Conservation (phyloP, 2,113 vertebrate species). For the Crocuta crocuta region DNA sequence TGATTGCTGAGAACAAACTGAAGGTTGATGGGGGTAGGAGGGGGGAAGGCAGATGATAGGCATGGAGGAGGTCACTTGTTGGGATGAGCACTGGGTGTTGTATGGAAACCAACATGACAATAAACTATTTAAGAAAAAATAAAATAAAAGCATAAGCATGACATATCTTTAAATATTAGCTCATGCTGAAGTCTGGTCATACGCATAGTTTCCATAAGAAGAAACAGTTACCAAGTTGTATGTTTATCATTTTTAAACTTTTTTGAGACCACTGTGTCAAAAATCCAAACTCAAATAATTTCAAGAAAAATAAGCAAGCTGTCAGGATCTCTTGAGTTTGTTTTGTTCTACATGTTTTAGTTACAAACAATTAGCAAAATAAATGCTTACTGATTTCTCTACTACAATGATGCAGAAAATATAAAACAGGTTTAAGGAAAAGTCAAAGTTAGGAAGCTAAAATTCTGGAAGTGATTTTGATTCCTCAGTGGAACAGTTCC, state of each 20-base stretch:
- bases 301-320: conserved; percentile 67
- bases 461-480: conserved; percentile 51
- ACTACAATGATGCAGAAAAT: conserved; percentile 54
- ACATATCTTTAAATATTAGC: background rate
- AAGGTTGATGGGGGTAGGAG: too few relatives aligned
- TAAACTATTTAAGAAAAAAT: too few relatives aligned
- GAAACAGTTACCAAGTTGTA: background rate
- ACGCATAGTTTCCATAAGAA: background rate
- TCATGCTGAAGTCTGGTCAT: background rate
- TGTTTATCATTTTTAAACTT: conserved; percentile 33
- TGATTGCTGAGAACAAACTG: too few relatives aligned
- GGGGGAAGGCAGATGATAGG: too few relatives aligned
- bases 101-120: too few relatives aligned
- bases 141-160: background rate
- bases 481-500: background rate
- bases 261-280: conserved; percentile 21
- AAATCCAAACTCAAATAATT: conserved; percentile 53
- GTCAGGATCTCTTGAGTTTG: conserved; percentile 49
- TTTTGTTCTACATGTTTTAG: conserved; percentile 64
- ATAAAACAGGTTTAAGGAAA: conserved; percentile 60
- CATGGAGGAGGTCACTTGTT: too few relatives aligned
- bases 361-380: conserved; percentile 57
- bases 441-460: conserved; percentile 17
- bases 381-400: conserved; percentile 56
- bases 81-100: too few relatives aligned